Conservation (phyloP, 2,797 vertebrate genomes). For the Sebastes wilsoni region DNA sequence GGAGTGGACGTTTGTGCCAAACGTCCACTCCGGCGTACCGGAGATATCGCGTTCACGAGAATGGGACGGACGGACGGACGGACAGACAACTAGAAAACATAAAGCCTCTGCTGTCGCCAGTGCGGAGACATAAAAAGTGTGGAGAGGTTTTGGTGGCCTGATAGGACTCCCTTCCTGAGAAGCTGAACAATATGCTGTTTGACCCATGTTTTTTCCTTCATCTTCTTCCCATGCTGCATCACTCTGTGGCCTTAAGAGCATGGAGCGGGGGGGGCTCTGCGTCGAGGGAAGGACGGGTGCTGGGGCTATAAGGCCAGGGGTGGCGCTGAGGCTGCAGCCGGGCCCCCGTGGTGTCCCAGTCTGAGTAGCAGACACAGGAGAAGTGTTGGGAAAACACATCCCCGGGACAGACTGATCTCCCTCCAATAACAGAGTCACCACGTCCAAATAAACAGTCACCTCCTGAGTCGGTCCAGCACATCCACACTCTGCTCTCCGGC, state of each 20-base stretch:
- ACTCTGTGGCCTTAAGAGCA: not conserved
- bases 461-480: not conserved
- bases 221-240: slow-evolving; percentile 1
- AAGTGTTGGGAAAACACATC: slow-evolving; percentile 55
- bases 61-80: not conserved
- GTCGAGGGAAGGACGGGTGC: not conserved
- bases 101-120: not conserved
- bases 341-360: slow-evolving; percentile 30
- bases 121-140: not conserved
- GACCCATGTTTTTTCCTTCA: slow-evolving; percentile 10
- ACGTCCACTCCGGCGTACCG: too few species aligned
- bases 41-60: not conserved
- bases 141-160: not conserved
- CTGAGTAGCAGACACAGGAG: slow-evolving; percentile 50
- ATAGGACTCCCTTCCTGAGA: slow-evolving; percentile 14
- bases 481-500: not conserved
- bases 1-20: not conserved
- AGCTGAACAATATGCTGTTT: slow-evolving; percentile 18
- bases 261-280: not conserved
- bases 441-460: slow-evolving; percentile 63
- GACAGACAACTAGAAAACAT: not conserved
- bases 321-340: slow-evolving; percentile 19
- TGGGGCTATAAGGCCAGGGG: not conserved
- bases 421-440: slow-evolving; percentile 49
- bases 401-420: slow-evolving; percentile 24